A percentile compares a stretch with the other conserved stretches of the same genome.
Evolutionary conservation across 1,140 invertebrate species (phyloP).

Genomic region (Calliopsis andreniformis): DNA sequence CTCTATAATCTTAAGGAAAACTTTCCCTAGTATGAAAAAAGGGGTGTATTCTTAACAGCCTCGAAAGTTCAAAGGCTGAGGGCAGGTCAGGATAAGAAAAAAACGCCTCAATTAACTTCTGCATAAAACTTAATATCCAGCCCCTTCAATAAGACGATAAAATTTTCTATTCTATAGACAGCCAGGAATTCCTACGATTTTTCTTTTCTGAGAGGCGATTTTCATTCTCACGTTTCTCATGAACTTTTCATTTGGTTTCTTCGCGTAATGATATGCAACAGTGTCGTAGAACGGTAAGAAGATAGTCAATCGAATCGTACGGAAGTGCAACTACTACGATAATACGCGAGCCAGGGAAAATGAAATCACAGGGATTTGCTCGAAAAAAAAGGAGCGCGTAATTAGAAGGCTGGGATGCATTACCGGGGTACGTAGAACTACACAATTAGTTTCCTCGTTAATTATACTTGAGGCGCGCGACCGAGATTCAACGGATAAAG

Average conservation of each 20-base stretch:
- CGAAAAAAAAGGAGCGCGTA: slow-evolving; percentile 2
- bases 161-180: too few relatives aligned
- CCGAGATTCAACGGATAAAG: slow-evolving; percentile 53
- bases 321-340: not conserved
- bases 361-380: slow-evolving; percentile 11
- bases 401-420: slow-evolving; percentile 19
- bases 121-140: too few relatives aligned
- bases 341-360: not conserved
- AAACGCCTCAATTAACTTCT: too few relatives aligned
- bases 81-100: too few relatives aligned
- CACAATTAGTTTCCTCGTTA: slow-evolving; percentile 34
- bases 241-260: not conserved
- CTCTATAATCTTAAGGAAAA: too few relatives aligned
- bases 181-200: too few relatives aligned
- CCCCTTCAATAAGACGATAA: too few relatives aligned
- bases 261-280: not conserved
- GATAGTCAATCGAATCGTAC: not conserved
- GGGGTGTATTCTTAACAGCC: too few relatives aligned
- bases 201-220: too few relatives aligned
- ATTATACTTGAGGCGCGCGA: slow-evolving; percentile 29
- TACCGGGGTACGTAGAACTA: slow-evolving; percentile 9
- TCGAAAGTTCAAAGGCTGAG: too few relatives aligned
- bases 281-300: not conserved
- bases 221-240: too few relatives aligned
- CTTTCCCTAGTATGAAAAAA: too few relatives aligned